Percentiles rank a stretch among this genome's conserved stretches.
phyloP scores from a whole-genome alignment of 1,140 invertebrate species.

The Anthonomus grandis region DNA sequence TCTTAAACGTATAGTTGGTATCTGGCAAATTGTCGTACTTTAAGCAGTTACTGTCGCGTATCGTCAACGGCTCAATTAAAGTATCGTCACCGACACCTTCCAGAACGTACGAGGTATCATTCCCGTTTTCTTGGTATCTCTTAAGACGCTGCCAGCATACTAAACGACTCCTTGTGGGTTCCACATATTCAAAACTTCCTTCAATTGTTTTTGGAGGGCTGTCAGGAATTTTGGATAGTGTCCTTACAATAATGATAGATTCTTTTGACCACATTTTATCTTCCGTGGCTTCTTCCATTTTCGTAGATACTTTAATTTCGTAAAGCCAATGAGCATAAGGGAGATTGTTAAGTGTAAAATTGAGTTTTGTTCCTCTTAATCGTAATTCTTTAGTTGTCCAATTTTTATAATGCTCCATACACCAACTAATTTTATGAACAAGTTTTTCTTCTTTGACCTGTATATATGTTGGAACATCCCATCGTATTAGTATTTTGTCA shows the following conservation, averaged over 20 bases:
- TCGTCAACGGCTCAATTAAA: conserved; percentile 45
- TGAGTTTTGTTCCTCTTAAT: conserved; percentile 6
- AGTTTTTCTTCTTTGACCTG: conserved; percentile 57
- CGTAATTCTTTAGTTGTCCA: conserved; percentile 5
- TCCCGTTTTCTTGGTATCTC: conserved; percentile 58
- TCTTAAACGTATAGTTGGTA: conserved; percentile 52
- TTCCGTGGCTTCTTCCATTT: conserved; percentile 52
- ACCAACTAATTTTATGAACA: conserved; percentile 53
- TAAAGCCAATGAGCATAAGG: conserved; percentile 64
- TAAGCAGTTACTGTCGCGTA: conserved; percentile 53
- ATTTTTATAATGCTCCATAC: conserved; percentile 2
- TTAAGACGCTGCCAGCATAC: conserved; percentile 69
- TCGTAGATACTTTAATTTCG: conserved; percentile 64
- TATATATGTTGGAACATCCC: conserved; percentile 59
- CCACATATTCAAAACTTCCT: conserved; percentile 62
- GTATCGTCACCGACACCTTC: conserved; percentile 49
- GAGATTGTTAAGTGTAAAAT: conserved; percentile 55
- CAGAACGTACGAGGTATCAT: conserved; percentile 52
- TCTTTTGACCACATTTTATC: conserved; percentile 63
- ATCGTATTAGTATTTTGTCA: conserved; percentile 57
- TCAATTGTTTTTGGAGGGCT: conserved; percentile 59
- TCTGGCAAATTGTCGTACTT: conserved; percentile 53
- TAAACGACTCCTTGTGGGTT: conserved; percentile 52
- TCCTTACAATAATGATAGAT: conserved; percentile 56
- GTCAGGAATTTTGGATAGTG: conserved; percentile 58